Evolutionary conservation across 1,140 invertebrate genomes (phyloP).

Genomic region (Hypsibius dujardini): DNA sequence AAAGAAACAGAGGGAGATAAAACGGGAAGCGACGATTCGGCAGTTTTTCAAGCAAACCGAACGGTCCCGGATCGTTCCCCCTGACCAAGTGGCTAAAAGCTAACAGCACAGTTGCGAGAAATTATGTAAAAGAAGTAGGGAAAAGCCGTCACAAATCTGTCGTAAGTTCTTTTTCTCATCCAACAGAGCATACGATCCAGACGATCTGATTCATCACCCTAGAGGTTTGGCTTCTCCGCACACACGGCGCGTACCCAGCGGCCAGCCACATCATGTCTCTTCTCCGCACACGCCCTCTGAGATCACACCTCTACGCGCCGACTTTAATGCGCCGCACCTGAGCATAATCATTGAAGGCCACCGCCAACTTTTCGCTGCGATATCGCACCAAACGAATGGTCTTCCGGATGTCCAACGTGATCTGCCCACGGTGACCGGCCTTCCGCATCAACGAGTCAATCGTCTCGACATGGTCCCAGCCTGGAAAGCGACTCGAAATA

Average conservation of each 20-base stretch:
- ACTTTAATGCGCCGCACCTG: slow-evolving; percentile 5
- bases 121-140: no score
- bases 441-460: slow-evolving; percentile 92
- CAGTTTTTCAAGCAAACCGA: no score
- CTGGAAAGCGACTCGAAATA: no score
- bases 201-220: neutral
- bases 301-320: no score
- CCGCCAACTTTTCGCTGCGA: slow-evolving; percentile 66
- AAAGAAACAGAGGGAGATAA: no score
- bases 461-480: slow-evolving; percentile 89
- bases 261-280: neutral
- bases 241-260: neutral
- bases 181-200: neutral
- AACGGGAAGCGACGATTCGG: no score
- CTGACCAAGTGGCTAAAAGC: no score
- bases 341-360: slow-evolving; percentile 59
- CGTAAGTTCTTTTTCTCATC: no score
- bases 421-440: slow-evolving; percentile 78
- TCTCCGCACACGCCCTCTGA: neutral
- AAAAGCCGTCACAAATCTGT: no score
- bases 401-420: slow-evolving; percentile 66
- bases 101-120: no score
- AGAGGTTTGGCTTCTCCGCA: neutral
- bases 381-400: slow-evolving; percentile 82
- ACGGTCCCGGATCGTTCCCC: no score